Base-by-base conservation (phyloP, 2,113 vertebrate genomes). In the Sclerurus mexicanus region DNA sequence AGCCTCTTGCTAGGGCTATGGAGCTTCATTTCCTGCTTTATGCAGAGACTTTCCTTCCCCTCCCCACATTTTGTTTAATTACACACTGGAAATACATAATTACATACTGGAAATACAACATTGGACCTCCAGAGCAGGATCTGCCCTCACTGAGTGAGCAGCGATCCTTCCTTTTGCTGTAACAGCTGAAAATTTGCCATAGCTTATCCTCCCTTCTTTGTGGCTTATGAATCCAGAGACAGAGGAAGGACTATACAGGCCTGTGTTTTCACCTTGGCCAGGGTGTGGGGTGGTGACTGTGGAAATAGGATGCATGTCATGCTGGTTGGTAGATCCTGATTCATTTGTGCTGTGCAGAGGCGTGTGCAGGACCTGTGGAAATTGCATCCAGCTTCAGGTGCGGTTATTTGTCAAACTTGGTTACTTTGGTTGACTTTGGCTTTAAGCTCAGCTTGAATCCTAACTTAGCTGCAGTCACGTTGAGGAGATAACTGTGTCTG, bases 241-340 rank as follows among this genome's bases (percentile, higher is more conserved):
- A 64, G 40, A 53, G 58, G 58, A 42, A 66, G 39, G 50, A 25
- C 7, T 0, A 0, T 14, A 11, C 19, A 1, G 1, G 2, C 4
- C 33, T 3, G 10, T 49, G 46, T 40, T 46, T 63, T 49, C 16
- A 18, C 47, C 7, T 0, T 2, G 37, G 40, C 33, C 76, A 72
- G 35, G 11, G 28, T 20, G 17, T 0, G 0, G 42, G 56, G 31
- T 33, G 64, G 25, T 64, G 79, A 12, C 52, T 74, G 50, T 4
- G 18, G 72, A 68, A 84, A 56, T n/a, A 63, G 73, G n/a, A 25
- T 58, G 18, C 55, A 62, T 76, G 58, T 85, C 77, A 42, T 12
- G 12, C 30, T 5, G 0, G 6, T 87, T 52, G 82, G 25, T 21
- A 69, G 55, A 27, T 91, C 53, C 71, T 23, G 46, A 62, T 58